Conservation (phyloP, 2,113 vertebrate species). For the Arothron firmamentum region DNA sequence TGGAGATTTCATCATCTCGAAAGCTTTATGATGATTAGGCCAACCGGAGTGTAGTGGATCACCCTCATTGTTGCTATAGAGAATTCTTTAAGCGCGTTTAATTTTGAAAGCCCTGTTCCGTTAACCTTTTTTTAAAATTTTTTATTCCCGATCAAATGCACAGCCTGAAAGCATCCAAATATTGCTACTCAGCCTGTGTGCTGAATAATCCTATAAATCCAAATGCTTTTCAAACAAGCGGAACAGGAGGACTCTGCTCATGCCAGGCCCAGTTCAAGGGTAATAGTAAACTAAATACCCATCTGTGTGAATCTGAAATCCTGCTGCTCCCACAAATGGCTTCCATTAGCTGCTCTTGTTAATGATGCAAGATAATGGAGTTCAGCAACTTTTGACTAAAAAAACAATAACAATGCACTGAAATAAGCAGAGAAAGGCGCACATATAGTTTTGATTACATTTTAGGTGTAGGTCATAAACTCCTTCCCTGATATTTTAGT, state of each 20-base stretch:
- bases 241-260: conserved; percentile 53
- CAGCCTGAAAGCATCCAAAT: conserved; percentile 57
- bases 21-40: conserved; percentile 53
- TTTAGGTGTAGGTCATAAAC: no score
- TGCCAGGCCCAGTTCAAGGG: conserved; percentile 63
- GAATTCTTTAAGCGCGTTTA: conserved; percentile 3
- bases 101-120: not conserved
- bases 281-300: conserved; percentile 68
- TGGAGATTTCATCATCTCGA: conserved; percentile 58
- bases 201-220: conserved; percentile 72
- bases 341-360: conserved; percentile 49
- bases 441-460: no score
- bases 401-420: no score
- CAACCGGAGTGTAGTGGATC: conserved; percentile 22
- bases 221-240: conserved; percentile 66
- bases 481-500: not conserved
- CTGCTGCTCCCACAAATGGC: conserved; percentile 53
- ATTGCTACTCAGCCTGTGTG: conserved; percentile 54
- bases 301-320: conserved; percentile 69
- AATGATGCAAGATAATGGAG: conserved; percentile 40
- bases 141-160: conserved; percentile 53
- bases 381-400: conserved; percentile 13
- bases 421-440: no score
- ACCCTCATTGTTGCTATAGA: not conserved
- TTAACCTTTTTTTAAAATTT: not conserved